Evolutionary conservation across 1,140 invertebrate species (phyloP).

Genomic region (Ips typographus): DNA sequence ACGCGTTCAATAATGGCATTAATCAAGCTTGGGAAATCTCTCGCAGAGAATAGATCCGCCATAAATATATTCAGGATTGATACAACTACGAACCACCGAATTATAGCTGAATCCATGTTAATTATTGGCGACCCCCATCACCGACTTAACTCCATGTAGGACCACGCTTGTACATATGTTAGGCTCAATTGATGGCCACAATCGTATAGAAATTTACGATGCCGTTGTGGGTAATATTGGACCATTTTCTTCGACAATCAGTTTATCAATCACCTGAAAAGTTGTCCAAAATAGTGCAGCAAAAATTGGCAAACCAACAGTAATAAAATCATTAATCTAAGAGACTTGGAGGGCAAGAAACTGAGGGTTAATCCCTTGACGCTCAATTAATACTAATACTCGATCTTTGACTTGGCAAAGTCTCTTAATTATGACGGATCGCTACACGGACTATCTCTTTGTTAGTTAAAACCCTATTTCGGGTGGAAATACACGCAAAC

Average conservation of each 20-base stretch:
- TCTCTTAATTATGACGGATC: constrained; percentile 2
- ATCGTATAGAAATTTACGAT: constrained; percentile 20
- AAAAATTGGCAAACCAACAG: no score
- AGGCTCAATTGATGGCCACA: constrained; percentile 22
- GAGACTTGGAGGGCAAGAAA: neutral
- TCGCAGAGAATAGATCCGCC: neutral
- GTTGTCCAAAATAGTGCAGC: neutral
- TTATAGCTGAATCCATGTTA: constrained; percentile 22
- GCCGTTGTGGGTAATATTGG: constrained; percentile 19
- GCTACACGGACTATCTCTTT: neutral
- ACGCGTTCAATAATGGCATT: no score
- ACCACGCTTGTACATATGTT: constrained; percentile 20
- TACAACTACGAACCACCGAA: constrained; percentile 12
- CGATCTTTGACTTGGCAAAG: neutral
- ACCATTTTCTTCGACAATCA: constrained; percentile 20
- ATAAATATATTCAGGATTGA: neutral
- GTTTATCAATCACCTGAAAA: neutral
- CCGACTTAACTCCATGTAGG: constrained; percentile 22
- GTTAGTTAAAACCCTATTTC: neutral
- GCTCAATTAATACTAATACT: constrained; percentile 4
- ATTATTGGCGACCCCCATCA: constrained; percentile 11
- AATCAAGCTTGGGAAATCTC: no score
- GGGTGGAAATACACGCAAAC: no score
- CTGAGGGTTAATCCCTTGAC: neutral
- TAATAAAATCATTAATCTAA: no score